Percentiles rank a stretch among this genome's conserved stretches.
These are phyloP conservation scores for Triops cancriformis DNA, from an alignment of 1,140 invertebrate species.

Conservation along the genomic window DNA sequence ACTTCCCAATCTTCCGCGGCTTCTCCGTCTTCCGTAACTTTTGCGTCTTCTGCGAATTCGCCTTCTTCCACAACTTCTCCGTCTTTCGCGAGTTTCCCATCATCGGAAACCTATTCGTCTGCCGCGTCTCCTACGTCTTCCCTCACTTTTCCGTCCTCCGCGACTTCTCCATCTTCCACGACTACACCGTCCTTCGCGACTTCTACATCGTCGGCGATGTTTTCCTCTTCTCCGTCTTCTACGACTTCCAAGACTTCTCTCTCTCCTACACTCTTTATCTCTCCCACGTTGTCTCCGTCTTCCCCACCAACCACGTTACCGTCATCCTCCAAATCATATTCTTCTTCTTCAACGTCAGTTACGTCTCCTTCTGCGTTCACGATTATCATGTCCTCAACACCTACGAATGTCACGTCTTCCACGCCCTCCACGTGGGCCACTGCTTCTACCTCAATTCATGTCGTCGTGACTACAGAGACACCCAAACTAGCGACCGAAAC, in stretches of 20 bases:
- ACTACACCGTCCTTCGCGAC: background rate
- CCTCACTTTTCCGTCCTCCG: too few relatives aligned
- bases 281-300: background rate
- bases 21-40: background rate
- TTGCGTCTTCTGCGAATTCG: too few relatives aligned
- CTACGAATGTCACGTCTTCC: too few relatives aligned
- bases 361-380: background rate
- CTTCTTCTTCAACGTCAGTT: background rate
- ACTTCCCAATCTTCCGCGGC: background rate
- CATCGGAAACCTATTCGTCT: background rate
- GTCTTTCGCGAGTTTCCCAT: background rate
- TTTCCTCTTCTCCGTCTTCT: background rate
- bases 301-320: background rate
- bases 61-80: too few relatives aligned
- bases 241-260: background rate
- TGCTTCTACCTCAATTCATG: too few relatives aligned
- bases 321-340: background rate
- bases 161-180: background rate
- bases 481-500: too few relatives aligned
- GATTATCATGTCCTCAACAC: too few relatives aligned
- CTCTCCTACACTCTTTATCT: too few relatives aligned
- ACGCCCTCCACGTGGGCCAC: too few relatives aligned
- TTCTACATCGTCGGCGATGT: too few relatives aligned
- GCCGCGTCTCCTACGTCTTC: too few relatives aligned
- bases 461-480: too few relatives aligned